Evolutionary conservation across 1,140 invertebrate species (phyloP).

Genomic region (Ooceraea biroi): DNA sequence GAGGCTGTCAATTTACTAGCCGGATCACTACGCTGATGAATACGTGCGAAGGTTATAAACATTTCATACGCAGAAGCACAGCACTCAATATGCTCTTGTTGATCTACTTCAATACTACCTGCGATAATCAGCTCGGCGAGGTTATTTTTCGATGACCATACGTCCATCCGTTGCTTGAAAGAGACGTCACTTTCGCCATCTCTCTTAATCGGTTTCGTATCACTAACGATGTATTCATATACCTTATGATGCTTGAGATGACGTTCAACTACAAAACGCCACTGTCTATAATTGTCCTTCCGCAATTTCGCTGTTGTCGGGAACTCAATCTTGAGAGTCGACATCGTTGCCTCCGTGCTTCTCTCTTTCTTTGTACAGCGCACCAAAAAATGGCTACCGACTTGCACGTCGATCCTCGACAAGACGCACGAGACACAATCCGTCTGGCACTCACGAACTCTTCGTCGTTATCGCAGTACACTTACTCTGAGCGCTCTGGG

Average conservation of each 20-base stretch:
- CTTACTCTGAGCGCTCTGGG: no score
- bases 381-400: no score
- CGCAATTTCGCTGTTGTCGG: not conserved
- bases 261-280: not conserved
- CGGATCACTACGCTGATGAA: not conserved
- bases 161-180: no score
- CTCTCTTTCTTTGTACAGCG: no score
- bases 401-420: no score
- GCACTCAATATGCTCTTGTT: not conserved
- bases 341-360: not conserved
- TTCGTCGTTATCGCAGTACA: no score
- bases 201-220: not conserved
- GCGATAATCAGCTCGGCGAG: no score
- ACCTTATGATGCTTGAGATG: not conserved
- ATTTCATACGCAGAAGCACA: not conserved
- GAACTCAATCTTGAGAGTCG: not conserved
- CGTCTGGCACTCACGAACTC: no score
- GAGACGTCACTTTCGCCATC: not conserved
- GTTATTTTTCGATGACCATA: no score
- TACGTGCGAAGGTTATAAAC: no score
- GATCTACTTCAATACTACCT: slow-evolving; percentile 2
- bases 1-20: not conserved
- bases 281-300: not conserved
- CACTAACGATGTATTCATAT: not conserved
- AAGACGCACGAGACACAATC: no score